Evolutionary conservation across 1,140 invertebrate genomes (phyloP).

Genomic region (Spodoptera litura): DNA sequence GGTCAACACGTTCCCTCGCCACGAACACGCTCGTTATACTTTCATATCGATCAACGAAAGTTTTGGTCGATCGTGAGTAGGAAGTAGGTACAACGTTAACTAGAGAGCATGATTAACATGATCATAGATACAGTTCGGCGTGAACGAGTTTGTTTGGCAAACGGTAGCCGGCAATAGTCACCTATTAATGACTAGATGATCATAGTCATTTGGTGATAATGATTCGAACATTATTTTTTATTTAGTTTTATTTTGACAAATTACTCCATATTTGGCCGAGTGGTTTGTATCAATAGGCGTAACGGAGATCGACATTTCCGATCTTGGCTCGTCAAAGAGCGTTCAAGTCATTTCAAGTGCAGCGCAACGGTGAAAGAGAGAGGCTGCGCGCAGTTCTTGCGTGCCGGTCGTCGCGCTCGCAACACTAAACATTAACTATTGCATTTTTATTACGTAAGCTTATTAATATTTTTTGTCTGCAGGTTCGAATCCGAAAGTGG

Average conservation of each 20-base stretch:
- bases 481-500: constrained; percentile 70
- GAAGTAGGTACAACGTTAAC: constrained; percentile 60
- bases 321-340: constrained; percentile 61
- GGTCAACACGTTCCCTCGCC: constrained; percentile 64
- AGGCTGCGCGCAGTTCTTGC: constrained; percentile 66
- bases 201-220: constrained; percentile 8
- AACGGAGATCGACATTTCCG: constrained; percentile 56
- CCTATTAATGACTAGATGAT: constrained; percentile 14
- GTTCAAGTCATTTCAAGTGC: constrained; percentile 54
- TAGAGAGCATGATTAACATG: constrained; percentile 44
- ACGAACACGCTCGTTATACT: constrained; percentile 81
- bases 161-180: background rate
- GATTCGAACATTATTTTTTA: constrained; percentile 5
- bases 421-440: constrained; percentile 58
- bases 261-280: constrained; percentile 23
- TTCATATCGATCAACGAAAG: constrained; percentile 81
- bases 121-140: constrained; percentile 30
- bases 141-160: constrained; percentile 19
- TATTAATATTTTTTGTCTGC: constrained; percentile 71
- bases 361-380: constrained; percentile 77
- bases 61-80: constrained; percentile 68
- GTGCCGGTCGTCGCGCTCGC: constrained; percentile 62
- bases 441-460: constrained; percentile 72
- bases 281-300: constrained; percentile 46
- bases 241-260: constrained; percentile 7